A percentile compares a stretch with the other conserved stretches of the same genome.
phyloP scores from a whole-genome alignment of 2,113 vertebrate genomes.

The Mystacornis crossleyi region DNA sequence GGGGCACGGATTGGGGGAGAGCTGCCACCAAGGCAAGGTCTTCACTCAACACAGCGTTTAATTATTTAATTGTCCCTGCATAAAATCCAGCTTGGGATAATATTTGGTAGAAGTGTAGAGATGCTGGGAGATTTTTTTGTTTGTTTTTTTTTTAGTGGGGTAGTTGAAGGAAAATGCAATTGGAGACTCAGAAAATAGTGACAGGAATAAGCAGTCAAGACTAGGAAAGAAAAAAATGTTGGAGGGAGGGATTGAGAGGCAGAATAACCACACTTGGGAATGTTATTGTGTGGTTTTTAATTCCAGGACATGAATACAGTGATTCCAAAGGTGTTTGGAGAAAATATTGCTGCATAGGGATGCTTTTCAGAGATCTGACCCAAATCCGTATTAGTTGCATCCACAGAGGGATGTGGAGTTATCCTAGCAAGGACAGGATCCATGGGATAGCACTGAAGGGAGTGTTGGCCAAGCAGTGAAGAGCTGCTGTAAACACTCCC shows the following conservation, averaged over 20 bases:
- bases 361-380: not conserved
- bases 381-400: not conserved
- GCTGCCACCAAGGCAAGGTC: not conserved
- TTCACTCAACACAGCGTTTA: not conserved
- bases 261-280: not conserved
- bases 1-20: not conserved
- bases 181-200: not conserved
- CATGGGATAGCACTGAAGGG: not conserved
- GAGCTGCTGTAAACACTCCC: not conserved
- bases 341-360: not conserved
- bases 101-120: not conserved
- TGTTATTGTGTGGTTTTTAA: not conserved
- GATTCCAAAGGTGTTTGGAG: not conserved
- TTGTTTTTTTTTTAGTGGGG: not conserved
- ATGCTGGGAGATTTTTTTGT: not conserved
- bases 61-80: not conserved
- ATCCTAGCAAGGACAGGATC: not conserved
- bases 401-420: not conserved
- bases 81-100: not conserved
- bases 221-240: not conserved
- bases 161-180: not conserved
- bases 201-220: not conserved
- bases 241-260: not conserved
- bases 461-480: not conserved
- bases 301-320: not conserved